A percentile compares a stretch with the other conserved stretches of the same genome.
phyloP scores from a whole-genome alignment of 2,113 vertebrate genomes.

The Neoarius graeffei region DNA sequence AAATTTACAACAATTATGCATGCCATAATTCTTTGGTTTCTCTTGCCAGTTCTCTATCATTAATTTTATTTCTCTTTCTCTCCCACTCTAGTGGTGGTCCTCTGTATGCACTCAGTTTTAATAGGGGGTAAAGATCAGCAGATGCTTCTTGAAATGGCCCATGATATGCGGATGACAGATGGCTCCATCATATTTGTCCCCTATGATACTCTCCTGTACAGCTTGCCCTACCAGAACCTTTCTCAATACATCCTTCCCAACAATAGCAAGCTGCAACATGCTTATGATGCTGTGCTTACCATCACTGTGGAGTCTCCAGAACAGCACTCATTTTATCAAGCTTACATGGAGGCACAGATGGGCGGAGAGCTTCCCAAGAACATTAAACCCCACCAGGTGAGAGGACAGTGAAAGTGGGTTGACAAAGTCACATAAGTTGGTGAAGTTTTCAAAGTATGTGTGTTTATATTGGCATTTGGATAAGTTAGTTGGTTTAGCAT shows the following conservation, averaged over 20 bases:
- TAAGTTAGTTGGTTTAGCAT: not conserved
- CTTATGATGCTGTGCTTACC: slow-evolving; percentile 78
- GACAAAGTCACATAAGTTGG: not conserved
- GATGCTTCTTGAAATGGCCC: slow-evolving; percentile 72
- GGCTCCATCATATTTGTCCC: slow-evolving; percentile 75
- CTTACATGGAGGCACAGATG: slow-evolving; percentile 69
- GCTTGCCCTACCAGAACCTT: slow-evolving; percentile 72
- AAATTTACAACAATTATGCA: not conserved
- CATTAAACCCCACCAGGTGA: slow-evolving; percentile 69
- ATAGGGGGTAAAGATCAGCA: slow-evolving; percentile 72
- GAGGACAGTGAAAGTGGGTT: not conserved
- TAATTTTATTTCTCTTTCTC: not conserved
- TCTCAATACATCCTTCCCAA: slow-evolving; percentile 63
- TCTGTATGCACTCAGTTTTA: slow-evolving; percentile 81
- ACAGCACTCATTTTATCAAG: slow-evolving; percentile 68
- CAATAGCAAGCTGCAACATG: slow-evolving; percentile 72
- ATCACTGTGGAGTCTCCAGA: slow-evolving; percentile 72
- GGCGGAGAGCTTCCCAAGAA: slow-evolving; percentile 66
- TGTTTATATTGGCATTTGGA: not conserved
- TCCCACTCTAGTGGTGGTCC: slow-evolving; percentile 69
- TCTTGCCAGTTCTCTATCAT: not conserved
- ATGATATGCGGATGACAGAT: slow-evolving; percentile 75
- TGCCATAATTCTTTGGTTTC: not conserved
- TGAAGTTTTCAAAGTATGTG: not conserved
- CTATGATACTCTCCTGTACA: slow-evolving; percentile 79